Evolutionary conservation across 2,113 vertebrate genomes (phyloP).

Genomic region (Gymnorhina tibicen): DNA sequence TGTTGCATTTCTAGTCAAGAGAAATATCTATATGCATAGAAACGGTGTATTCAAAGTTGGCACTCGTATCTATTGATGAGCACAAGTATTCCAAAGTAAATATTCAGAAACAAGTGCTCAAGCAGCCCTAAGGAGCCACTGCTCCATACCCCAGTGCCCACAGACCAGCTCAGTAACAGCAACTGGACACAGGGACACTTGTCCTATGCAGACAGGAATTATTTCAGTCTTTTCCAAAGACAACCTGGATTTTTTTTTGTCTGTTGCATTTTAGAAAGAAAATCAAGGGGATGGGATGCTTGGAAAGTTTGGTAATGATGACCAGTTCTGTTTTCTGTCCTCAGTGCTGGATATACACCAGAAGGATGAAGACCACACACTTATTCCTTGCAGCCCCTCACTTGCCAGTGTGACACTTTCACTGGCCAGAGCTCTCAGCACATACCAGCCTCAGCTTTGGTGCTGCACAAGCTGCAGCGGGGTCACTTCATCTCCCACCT

Average conservation of each 20-base stretch:
- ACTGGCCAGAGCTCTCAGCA: not conserved
- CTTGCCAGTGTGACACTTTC: not conserved
- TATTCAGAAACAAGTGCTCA: not conserved
- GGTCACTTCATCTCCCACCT: not conserved
- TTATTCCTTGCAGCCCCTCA: not conserved
- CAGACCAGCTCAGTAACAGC: not conserved
- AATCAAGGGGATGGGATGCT: not conserved
- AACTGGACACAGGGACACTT: not conserved
- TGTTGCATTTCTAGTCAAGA: not conserved
- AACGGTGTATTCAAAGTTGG: not conserved
- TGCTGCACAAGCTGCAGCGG: not conserved
- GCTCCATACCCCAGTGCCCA: not conserved
- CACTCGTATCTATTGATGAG: accelerated
- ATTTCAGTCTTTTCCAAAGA: not conserved
- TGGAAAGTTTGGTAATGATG: not conserved
- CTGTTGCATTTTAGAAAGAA: not conserved
- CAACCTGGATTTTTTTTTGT: not conserved
- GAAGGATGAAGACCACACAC: not conserved
- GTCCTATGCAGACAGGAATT: not conserved
- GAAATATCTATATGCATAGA: not conserved
- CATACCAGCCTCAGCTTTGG: not conserved
- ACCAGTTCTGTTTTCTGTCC: not conserved
- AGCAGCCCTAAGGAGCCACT: not conserved
- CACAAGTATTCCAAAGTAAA: not conserved
- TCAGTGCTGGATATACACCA: not conserved